phyloP scores from a whole-genome alignment of 2,113 vertebrate genomes.

The Sinocyclocheilus anophthalmus region DNA sequence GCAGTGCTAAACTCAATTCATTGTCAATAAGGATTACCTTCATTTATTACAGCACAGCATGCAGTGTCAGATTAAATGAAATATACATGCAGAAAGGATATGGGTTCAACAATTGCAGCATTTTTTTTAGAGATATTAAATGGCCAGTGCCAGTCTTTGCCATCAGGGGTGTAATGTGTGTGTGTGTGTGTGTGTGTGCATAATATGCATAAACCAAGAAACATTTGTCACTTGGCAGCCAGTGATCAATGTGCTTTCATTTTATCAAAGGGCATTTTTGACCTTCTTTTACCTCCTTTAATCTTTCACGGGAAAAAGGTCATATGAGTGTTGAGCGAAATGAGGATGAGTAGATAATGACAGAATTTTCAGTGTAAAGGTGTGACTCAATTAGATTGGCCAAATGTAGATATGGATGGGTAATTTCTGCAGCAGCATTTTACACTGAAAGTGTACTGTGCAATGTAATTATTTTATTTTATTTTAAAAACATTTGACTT shows the following conservation, averaged over 20 bases:
- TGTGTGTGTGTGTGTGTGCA: not conserved
- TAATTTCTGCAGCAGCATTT: not conserved
- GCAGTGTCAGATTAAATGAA: slow-evolving; percentile 4
- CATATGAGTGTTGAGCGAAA: not conserved
- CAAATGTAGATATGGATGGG: not conserved
- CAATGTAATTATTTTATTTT: slow-evolving; percentile 1
- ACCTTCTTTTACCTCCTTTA: not conserved
- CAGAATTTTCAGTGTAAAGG: slow-evolving; percentile 5
- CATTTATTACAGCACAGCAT: slow-evolving; percentile 29
- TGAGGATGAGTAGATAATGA: slow-evolving; percentile 1
- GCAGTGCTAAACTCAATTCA: not conserved
- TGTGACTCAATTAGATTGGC: not conserved
- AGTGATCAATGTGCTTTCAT: not conserved
- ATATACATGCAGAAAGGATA: not conserved
- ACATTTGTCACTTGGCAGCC: not conserved
- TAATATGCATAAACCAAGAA: not conserved
- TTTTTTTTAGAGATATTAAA: not conserved
- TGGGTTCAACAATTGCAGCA: not conserved
- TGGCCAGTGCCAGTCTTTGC: not conserved
- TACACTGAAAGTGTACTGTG: not conserved
- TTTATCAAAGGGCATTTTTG: not conserved
- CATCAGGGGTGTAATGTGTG: not conserved
- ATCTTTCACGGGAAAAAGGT: not conserved
- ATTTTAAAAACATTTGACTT: not conserved
- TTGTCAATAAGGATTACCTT: slow-evolving; percentile 38